phyloP scores from a whole-genome alignment of 1,140 invertebrate species.

The Drosophila ohnishii region DNA sequence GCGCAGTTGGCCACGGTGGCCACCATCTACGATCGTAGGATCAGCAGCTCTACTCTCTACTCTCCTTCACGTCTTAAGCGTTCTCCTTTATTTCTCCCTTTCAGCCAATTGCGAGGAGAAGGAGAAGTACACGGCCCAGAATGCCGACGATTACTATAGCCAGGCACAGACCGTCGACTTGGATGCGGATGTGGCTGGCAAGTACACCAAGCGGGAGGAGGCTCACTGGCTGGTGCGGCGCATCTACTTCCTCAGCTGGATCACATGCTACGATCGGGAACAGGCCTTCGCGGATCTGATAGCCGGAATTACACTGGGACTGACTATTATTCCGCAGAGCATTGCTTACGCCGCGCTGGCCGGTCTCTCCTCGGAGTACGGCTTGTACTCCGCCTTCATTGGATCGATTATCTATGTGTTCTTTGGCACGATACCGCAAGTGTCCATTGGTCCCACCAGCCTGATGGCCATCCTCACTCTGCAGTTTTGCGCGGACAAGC shows the following conservation, averaged over 20 bases:
- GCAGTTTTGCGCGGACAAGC: conserved; percentile 88
- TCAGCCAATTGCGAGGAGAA: conserved; percentile 70
- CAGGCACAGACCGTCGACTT: conserved; percentile 45
- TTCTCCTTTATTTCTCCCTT: conserved; percentile 11
- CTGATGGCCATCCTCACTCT: conserved; percentile 91
- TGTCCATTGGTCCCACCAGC: conserved; percentile 95
- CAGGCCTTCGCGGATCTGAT: conserved; percentile 87
- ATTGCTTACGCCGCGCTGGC: conserved; percentile 92
- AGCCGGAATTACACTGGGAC: conserved; percentile 90
- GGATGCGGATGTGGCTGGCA: conserved; percentile 65
- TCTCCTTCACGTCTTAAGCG: not conserved
- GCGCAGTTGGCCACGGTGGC: conserved; percentile 10
- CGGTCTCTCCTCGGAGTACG: conserved; percentile 88
- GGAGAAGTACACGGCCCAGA: conserved; percentile 65
- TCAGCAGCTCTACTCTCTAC: no score
- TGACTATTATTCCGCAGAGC: conserved; percentile 93
- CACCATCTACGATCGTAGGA: conserved; percentile 71
- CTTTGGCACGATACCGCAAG: conserved; percentile 95
- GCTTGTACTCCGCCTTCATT: conserved; percentile 80
- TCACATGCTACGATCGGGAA: conserved; percentile 86
- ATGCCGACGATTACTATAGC: conserved; percentile 58
- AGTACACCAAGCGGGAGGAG: conserved; percentile 65
- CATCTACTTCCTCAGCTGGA: conserved; percentile 86
- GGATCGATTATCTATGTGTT: conserved; percentile 93
- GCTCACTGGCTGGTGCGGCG: conserved; percentile 76